A percentile compares a stretch with the other conserved stretches of the same genome.
phyloP scores from a whole-genome alignment of 2,888 invertebrate species.

The Macrosiphum euphorbiae region DNA sequence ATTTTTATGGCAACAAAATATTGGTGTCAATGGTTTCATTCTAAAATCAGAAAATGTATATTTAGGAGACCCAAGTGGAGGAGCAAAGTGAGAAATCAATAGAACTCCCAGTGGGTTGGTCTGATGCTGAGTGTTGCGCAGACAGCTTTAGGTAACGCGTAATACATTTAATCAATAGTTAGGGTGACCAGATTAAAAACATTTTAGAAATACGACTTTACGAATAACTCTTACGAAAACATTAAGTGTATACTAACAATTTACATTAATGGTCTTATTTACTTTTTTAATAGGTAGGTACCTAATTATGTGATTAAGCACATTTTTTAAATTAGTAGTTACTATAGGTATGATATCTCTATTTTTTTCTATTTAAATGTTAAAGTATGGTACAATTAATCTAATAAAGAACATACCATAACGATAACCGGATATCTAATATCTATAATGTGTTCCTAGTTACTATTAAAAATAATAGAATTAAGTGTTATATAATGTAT shows the following conservation, averaged over 20 bases:
- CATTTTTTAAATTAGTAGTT: background rate
- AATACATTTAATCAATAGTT: constrained; percentile 40
- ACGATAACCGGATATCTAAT: background rate
- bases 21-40: background rate
- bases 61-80: background rate
- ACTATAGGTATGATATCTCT: background rate
- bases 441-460: background rate
- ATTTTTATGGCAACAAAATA: background rate
- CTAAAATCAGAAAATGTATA: constrained; percentile 19
- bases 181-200: constrained; percentile 29
- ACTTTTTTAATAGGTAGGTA: background rate
- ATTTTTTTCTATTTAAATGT: background rate
- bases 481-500: background rate
- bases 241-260: background rate
- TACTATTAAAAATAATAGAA: background rate
- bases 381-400: background rate
- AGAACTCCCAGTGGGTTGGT: constrained; percentile 28
- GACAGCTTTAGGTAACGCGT: constrained; percentile 26
- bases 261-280: background rate
- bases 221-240: background rate
- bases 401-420: background rate
- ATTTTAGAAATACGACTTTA: background rate
- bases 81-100: constrained; percentile 33
- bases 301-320: background rate
- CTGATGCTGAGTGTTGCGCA: constrained; percentile 47